Percentiles rank a stretch among this genome's conserved stretches.
phyloP scores from a whole-genome alignment of 2,888 invertebrate genomes.

The Drosophila buzzatii region DNA sequence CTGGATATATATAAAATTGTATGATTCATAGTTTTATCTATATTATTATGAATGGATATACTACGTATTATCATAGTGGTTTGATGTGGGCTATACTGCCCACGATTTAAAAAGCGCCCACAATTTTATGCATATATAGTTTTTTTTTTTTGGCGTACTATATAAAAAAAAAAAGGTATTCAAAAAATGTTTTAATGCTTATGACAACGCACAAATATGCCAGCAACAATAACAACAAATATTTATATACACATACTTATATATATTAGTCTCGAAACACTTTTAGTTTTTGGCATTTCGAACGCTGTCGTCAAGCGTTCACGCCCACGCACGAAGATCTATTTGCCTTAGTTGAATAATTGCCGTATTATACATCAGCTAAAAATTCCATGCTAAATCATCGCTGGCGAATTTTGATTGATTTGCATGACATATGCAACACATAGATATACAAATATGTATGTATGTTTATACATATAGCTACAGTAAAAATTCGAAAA shows the following conservation, averaged over 20 bases:
- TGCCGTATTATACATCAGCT: constrained; percentile 63
- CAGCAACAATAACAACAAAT: constrained; percentile 16
- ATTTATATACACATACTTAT: constrained; percentile 6
- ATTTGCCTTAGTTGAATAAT: constrained; percentile 72
- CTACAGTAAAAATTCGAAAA: constrained; percentile 1
- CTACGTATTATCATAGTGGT: constrained; percentile 14
- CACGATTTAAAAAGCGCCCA: constrained; percentile 34
- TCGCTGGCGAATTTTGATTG: constrained; percentile 67
- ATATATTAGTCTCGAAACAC: constrained; percentile 29
- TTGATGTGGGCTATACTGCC: constrained; percentile 24
- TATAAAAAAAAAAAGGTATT: constrained; percentile 23
- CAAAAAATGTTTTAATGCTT: constrained; percentile 42
- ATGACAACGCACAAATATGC: constrained; percentile 42
- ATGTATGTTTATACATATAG: constrained; percentile 14
- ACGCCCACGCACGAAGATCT: constrained; percentile 51
- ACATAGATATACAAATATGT: neutral
- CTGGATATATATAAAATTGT: constrained; percentile 3
- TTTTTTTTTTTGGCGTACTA: neutral
- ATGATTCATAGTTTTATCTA: constrained; percentile 41
- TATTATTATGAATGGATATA: constrained; percentile 41
- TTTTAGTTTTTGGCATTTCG: constrained; percentile 36
- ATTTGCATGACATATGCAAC: constrained; percentile 48
- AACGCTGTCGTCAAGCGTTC: constrained; percentile 62
- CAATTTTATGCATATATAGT: constrained; percentile 19
- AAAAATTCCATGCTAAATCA: constrained; percentile 75